A percentile compares a stretch with the other conserved stretches of the same genome.
Evolutionary conservation across 2,888 invertebrate species (phyloP).

Genomic region (Heliconius charithonia): DNA sequence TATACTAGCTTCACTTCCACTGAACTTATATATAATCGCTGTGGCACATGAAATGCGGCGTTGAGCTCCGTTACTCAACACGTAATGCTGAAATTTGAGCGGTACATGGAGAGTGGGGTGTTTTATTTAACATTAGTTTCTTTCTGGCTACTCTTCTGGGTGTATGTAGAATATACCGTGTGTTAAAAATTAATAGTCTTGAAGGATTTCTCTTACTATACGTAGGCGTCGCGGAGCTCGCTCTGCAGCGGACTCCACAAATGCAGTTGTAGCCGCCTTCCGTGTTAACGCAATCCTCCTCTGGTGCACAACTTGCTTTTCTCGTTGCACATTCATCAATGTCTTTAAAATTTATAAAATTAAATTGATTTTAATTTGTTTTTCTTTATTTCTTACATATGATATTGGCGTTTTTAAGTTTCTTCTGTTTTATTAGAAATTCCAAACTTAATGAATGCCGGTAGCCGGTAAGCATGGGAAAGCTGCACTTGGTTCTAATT

Average conservation of each 20-base stretch:
- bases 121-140: too few relatives aligned
- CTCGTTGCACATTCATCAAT: conserved; percentile 89
- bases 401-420: too few relatives aligned
- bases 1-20: too few relatives aligned
- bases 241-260: conserved; percentile 63
- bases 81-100: background rate
- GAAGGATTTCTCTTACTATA: conserved; percentile 48
- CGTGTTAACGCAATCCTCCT: conserved; percentile 88
- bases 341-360: conserved; percentile 80
- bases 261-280: conserved; percentile 90
- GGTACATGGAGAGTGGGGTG: background rate
- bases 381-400: too few relatives aligned
- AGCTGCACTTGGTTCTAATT: too few relatives aligned
- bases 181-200: background rate
- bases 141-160: too few relatives aligned
- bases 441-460: too few relatives aligned
- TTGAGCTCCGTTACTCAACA: background rate
- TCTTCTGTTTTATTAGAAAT: too few relatives aligned
- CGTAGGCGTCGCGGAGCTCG: conserved; percentile 54
- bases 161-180: too few relatives aligned
- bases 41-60: background rate
- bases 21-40: background rate
- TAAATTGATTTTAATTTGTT: background rate
- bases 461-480: too few relatives aligned
- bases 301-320: conserved; percentile 66